Evolutionary conservation across 2,113 vertebrate species (phyloP).

Genomic region (Myrmecobius fasciatus): DNA sequence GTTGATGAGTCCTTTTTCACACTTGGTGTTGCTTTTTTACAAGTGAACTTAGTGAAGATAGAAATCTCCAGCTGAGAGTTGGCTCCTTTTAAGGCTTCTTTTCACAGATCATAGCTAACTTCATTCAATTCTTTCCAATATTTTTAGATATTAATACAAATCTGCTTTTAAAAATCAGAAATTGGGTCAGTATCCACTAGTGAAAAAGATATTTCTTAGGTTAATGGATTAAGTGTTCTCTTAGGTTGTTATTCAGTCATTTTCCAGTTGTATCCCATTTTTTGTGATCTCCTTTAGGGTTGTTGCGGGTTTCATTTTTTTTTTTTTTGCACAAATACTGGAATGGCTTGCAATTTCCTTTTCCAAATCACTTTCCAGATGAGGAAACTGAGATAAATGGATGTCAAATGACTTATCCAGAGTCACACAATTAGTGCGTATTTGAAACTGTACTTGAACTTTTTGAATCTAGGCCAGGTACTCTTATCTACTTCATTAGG

Average conservation of each 20-base stretch:
- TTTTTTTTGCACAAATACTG: too few species aligned
- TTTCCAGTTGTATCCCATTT: too few species aligned
- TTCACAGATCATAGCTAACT: slow-evolving; percentile 25
- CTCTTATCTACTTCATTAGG: background rate
- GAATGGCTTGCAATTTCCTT: too few species aligned
- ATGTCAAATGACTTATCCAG: too few species aligned
- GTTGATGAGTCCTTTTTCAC: slow-evolving; percentile 32
- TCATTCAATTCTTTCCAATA: slow-evolving; percentile 43
- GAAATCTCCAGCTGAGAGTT: slow-evolving; percentile 23
- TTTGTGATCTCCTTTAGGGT: too few species aligned
- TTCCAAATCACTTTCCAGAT: too few species aligned
- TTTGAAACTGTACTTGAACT: background rate
- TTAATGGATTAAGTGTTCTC: slow-evolving; percentile 40
- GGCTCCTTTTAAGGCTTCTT: slow-evolving; percentile 14
- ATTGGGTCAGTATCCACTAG: slow-evolving; percentile 37
- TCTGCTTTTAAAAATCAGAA: slow-evolving; percentile 52
- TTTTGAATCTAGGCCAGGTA: background rate
- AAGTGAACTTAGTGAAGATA: slow-evolving; percentile 6
- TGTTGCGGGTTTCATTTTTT: too few species aligned
- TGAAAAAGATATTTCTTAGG: slow-evolving; percentile 32
- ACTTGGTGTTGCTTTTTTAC: slow-evolving; percentile 29
- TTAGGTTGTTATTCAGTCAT: background rate
- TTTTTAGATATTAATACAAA: slow-evolving; percentile 49
- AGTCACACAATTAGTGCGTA: background rate
- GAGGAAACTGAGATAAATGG: too few species aligned